A percentile compares a stretch with the other conserved stretches of the same genome.
Conservation (phyloP, 2,113 vertebrate species). For the Canis aureus region DNA sequence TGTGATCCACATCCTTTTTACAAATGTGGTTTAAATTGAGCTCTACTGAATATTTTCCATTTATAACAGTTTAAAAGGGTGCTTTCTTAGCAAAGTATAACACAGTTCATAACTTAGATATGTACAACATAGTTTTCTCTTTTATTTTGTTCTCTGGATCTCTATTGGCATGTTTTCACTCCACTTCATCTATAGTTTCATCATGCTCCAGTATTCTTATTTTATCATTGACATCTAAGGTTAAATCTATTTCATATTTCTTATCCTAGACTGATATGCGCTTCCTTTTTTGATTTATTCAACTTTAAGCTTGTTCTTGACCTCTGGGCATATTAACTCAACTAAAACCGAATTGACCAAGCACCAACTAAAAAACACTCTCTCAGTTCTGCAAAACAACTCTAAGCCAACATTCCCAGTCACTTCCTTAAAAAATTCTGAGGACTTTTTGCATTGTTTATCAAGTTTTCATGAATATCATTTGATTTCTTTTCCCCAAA, state of each 20-base stretch:
- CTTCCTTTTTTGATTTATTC: slow-evolving; percentile 14
- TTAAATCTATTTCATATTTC: not conserved
- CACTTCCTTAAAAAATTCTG: not conserved
- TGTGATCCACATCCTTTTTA: slow-evolving; percentile 29
- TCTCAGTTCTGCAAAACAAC: not conserved
- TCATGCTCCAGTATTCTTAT: not conserved
- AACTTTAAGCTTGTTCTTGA: not conserved
- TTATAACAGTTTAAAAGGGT: not conserved
- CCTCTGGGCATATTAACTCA: not conserved
- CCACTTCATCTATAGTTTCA: not conserved
- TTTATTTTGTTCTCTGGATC: not conserved
- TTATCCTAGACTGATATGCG: not conserved
- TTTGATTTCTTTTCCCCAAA: not conserved
- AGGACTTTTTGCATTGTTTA: not conserved
- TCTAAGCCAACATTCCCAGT: not conserved
- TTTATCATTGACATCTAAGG: not conserved
- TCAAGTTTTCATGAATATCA: not conserved
- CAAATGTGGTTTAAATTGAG: slow-evolving; percentile 9
- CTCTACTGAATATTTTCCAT: slow-evolving; percentile 14
- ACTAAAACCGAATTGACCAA: slow-evolving; percentile 23
- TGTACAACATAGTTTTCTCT: not conserved
- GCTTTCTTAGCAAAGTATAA: slow-evolving; percentile 35
- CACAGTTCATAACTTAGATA: not conserved
- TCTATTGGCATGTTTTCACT: not conserved
- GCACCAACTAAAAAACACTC: not conserved